A percentile compares a stretch with the other conserved stretches of the same genome.
These are phyloP conservation scores for Scatophagus argus DNA, from an alignment of 2,113 vertebrate genomes.

Conservation along the genomic window DNA sequence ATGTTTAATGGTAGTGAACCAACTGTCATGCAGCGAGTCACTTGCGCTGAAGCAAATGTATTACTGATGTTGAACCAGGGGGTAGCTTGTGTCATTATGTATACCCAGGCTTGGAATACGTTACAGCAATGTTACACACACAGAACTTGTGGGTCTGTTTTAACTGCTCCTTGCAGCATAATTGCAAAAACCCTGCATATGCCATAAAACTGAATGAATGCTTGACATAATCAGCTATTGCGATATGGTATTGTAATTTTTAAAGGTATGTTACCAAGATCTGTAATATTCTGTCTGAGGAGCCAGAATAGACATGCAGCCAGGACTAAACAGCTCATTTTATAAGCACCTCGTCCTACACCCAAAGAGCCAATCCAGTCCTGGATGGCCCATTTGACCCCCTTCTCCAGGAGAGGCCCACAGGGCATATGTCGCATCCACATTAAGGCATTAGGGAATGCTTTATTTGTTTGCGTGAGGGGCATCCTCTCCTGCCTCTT, in stretches of 20 bases:
- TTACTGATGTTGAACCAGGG: constrained; percentile 20
- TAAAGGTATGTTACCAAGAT: background rate
- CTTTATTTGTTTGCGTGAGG: constrained; percentile 78
- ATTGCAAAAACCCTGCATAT: background rate
- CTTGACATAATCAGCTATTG: background rate
- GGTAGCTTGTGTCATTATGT: background rate
- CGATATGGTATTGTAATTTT: background rate
- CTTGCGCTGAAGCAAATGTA: background rate
- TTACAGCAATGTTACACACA: background rate
- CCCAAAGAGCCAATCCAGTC: constrained; percentile 61
- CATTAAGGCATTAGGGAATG: constrained; percentile 64
- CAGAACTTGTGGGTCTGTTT: background rate
- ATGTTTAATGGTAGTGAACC: background rate
- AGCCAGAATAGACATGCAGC: background rate
- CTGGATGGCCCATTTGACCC: constrained; percentile 76
- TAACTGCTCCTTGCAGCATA: background rate
- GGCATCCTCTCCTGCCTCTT: constrained; percentile 71
- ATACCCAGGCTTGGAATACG: background rate
- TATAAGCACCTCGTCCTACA: constrained; percentile 46
- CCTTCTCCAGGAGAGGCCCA: constrained; percentile 55
- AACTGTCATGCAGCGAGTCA: background rate
- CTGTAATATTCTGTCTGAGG: background rate
- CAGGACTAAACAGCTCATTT: constrained; percentile 40
- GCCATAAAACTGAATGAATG: background rate
- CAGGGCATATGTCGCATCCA: constrained; percentile 65